phyloP scores from a whole-genome alignment of 2,888 invertebrate species.

The Lycocerus yunnanus region DNA sequence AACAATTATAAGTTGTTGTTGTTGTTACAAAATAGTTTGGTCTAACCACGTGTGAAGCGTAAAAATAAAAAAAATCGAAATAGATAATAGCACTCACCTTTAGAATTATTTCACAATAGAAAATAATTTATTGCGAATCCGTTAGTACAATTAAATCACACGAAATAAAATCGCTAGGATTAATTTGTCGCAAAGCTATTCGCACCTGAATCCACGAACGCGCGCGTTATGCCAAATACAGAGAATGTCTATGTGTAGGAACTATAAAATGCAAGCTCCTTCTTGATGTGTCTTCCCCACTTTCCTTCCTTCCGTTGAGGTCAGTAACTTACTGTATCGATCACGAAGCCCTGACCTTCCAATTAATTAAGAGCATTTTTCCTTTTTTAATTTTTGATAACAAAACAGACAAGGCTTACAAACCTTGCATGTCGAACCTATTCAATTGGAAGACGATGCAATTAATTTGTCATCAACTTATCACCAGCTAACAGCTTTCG shows the following conservation, averaged over 20 bases:
- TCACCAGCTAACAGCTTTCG: not conserved
- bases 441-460: not conserved
- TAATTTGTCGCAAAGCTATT: constrained; percentile 35
- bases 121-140: constrained; percentile 19
- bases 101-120: not conserved
- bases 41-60: not conserved
- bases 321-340: constrained; percentile 46
- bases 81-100: not conserved
- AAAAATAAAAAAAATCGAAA: not conserved
- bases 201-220: constrained; percentile 28
- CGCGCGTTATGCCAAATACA: constrained; percentile 26
- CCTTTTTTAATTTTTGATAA: not conserved
- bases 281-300: constrained; percentile 40
- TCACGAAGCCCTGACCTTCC: constrained; percentile 46
- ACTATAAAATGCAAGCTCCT: constrained; percentile 32
- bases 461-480: not conserved
- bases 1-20: not conserved
- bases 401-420: not conserved
- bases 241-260: constrained; percentile 17
- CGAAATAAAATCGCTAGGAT: constrained; percentile 14
- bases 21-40: not conserved
- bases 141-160: constrained; percentile 26
- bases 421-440: not conserved
- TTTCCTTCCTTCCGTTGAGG: constrained; percentile 51
- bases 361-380: constrained; percentile 14